Conservation (phyloP, 2,888 invertebrate species). For the Eubasilissa splendida region DNA sequence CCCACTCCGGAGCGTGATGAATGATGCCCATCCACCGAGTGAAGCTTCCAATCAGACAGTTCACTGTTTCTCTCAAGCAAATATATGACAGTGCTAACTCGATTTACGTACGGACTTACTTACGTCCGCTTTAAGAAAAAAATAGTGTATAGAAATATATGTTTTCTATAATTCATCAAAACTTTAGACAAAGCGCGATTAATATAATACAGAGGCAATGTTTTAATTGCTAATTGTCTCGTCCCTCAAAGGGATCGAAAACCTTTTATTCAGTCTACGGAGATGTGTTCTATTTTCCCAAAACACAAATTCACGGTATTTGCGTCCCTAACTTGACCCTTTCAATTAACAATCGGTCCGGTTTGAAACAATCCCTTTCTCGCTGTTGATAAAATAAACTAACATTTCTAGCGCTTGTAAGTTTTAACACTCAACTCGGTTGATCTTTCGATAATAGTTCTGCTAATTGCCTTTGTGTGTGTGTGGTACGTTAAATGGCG, state of each 20-base stretch:
- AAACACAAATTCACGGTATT: slow-evolving; percentile 28
- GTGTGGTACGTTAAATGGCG: not conserved
- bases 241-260: slow-evolving; percentile 46
- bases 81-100: too few species aligned
- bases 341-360: slow-evolving; percentile 47
- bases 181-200: not conserved
- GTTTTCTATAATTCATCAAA: not conserved
- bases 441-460: slow-evolving; percentile 52
- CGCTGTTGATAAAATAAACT: not conserved
- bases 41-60: too few species aligned
- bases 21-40: too few species aligned
- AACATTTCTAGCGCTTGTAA: slow-evolving; percentile 11
- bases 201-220: slow-evolving; percentile 2
- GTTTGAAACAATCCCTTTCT: not conserved
- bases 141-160: not conserved
- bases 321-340: slow-evolving; percentile 47
- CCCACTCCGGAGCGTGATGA: too few species aligned
- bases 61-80: too few species aligned
- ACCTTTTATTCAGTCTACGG: slow-evolving; percentile 25
- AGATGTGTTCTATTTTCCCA: slow-evolving; percentile 19
- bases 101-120: too few species aligned
- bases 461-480: slow-evolving; percentile 46
- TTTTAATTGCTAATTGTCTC: slow-evolving; percentile 42
- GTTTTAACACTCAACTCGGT: slow-evolving; percentile 41
- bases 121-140: too few species aligned